Base-by-base conservation (phyloP, 1,140 invertebrate species). In the Acromyrmex charruanus region DNA sequence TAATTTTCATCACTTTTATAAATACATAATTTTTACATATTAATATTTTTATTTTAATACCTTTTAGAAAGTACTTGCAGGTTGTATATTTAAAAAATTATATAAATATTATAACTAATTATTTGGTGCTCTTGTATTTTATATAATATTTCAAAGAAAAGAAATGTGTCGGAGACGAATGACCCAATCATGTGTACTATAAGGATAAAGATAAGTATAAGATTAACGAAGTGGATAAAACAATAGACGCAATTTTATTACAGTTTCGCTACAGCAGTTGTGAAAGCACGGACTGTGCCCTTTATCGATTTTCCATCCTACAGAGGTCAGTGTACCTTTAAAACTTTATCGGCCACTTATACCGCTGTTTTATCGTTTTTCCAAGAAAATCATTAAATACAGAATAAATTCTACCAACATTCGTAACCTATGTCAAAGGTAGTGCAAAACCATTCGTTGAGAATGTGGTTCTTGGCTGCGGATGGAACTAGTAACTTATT, bases 231-330 rank as follows among this genome's bases (percentile, higher is more conserved):
- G 16, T 6, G 21, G 18, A 49, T 49, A 18, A 84, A 74, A 49
- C 61, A 84, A 61, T 49, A 28, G 18, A 71, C 35, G 35, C 35
- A 35, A 75, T 63, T 84, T 84, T 84, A 75, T 75, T 65, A 65
- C 39, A 2, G 6, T 75, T 84, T 75, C 28, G 59, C 49, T 53
- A 53, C 25, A 3, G 10, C 5, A 35, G 28, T 74, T 61, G 39
- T n/a, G 28, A 74, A 75, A 61, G 55, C n/a, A 61, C 18, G 58
- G 18, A 75, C 69, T 31, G 69, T 74, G 39, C 39, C 14, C 55
- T 84, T 84, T 84, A 84, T 84, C 69, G 80, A 84, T 84, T 84
- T 84, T 74, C 55, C 58, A 25, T 66, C 3, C n/a, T 53, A 16
- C 49, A 61, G 39, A 74, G 69, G 80, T 84, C 80, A 84, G 55